Conservation (phyloP, 1,140 invertebrate species). For the Calliphora vicina region DNA sequence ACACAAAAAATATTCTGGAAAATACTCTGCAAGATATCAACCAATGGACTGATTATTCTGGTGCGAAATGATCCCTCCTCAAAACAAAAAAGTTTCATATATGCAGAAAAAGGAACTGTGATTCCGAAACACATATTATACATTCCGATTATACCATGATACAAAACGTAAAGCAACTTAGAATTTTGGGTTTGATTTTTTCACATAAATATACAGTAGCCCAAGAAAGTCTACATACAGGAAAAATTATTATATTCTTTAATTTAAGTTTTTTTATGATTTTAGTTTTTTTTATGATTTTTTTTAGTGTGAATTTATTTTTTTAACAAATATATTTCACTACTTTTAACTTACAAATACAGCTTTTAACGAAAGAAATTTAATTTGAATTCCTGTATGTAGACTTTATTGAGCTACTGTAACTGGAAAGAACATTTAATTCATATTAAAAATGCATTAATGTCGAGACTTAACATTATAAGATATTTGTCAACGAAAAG, state of each 20-base stretch:
- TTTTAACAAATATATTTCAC: no score
- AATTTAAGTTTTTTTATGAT: no score
- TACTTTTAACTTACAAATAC: no score
- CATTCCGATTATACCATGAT: background rate
- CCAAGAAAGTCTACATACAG: no score
- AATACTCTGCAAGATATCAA: background rate
- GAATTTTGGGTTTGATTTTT: background rate
- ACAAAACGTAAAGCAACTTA: background rate
- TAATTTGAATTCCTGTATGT: no score
- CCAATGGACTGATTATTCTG: background rate
- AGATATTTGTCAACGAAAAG: background rate
- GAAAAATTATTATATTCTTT: no score
- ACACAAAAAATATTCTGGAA: background rate
- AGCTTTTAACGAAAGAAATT: no score
- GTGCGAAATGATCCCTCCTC: background rate
- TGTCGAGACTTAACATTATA: background rate
- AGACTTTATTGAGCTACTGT: no score
- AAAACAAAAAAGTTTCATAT: background rate
- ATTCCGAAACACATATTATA: background rate
- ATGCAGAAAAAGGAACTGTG: background rate
- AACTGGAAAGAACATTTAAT: background rate
- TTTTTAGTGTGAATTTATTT: no score
- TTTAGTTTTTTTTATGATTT: no score
- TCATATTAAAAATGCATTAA: background rate
- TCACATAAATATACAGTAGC: background rate